Base-by-base conservation (phyloP, 2,888 invertebrate genomes). In the Drosophila nigricruria region DNA sequence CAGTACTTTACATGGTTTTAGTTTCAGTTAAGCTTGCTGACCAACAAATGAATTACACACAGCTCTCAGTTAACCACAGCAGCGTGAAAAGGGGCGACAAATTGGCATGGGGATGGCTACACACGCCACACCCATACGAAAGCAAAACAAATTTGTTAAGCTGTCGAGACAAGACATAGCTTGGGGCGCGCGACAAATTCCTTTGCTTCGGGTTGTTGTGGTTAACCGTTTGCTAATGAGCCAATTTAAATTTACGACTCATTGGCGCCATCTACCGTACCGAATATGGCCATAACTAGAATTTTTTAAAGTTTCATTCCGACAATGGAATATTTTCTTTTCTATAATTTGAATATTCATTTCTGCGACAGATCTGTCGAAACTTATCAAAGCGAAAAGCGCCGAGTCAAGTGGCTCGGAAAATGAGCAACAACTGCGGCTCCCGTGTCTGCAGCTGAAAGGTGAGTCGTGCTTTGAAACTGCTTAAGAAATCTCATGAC, bases 151-250 rank as follows among this genome's bases (percentile, higher is more conserved):
- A 75, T 62, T 49, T 66, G 70, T 66, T 70, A 57, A 66, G 66
- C 38, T 53, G 45, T 5, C 14, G 50, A 36, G 60, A 40, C 52
- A 47, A 49, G 45, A 40, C 38, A 52, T 43, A 42, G 40, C 43
- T 25, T 45, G 16, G 25, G 42, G 30, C 53, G 45, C n/a, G 47
- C 47, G 40, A 59, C 56, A 34, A 58, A 58, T 70, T 73, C 42
- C 52, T 47, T 53, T 30, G 18, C 47, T 40, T 38, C 47, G 60
- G 68, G 70, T 45, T 70, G 65, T 77, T 68, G 88, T 71, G 84
- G 84, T 82, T 84, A 84, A 80, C 84, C 88, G 62, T 57, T 73
- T 85, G 86, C 88, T 88, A 84, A 84, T 88, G 88, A 84, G 86
- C 86, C 84, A 88, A 84, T 84, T 84, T 84, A 88, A 82, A 84